Evolutionary conservation across 1,140 invertebrate species (phyloP).

Genomic region (Aradophagus sp.): DNA sequence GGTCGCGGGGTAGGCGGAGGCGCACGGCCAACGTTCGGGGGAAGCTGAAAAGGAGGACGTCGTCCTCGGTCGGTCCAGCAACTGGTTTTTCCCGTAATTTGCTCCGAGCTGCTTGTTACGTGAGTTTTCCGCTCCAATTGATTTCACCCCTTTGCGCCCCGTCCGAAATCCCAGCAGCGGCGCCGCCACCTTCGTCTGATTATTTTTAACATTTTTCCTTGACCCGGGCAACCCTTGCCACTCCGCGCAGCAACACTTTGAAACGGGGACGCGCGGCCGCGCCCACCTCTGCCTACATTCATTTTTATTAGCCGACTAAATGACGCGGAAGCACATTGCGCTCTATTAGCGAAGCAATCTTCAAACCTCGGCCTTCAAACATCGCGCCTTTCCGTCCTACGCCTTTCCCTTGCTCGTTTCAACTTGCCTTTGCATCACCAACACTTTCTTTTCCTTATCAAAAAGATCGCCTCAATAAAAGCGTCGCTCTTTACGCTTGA

Average conservation of each 20-base stretch:
- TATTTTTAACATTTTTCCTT: constrained; percentile 58
- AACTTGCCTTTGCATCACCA: too few relatives aligned
- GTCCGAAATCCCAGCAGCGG: constrained; percentile 40
- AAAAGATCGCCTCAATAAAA: too few relatives aligned
- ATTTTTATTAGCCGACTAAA: constrained; percentile 55
- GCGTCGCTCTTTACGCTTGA: too few relatives aligned
- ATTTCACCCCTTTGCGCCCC: constrained; percentile 38
- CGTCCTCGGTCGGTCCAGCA: constrained; percentile 21
- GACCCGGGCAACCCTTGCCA: constrained; percentile 41
- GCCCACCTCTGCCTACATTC: constrained; percentile 45
- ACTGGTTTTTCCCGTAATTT: constrained; percentile 56
- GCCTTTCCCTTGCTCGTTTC: constrained; percentile 25
- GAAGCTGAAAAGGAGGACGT: too few relatives aligned
- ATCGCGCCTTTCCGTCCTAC: too few relatives aligned
- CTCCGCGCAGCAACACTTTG: too few relatives aligned
- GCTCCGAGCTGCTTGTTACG: constrained; percentile 54
- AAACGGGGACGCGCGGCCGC: constrained; percentile 43
- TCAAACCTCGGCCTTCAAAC: constrained; percentile 45
- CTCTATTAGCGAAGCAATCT: constrained; percentile 58
- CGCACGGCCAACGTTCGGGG: too few relatives aligned
- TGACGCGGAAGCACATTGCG: constrained; percentile 52
- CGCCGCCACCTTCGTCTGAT: constrained; percentile 50
- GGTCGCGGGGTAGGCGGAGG: too few relatives aligned
- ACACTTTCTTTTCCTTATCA: too few relatives aligned
- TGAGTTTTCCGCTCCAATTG: constrained; percentile 59